Evolutionary conservation across 2,888 invertebrate genomes (phyloP).

Genomic region (Drosophila kanekoi): DNA sequence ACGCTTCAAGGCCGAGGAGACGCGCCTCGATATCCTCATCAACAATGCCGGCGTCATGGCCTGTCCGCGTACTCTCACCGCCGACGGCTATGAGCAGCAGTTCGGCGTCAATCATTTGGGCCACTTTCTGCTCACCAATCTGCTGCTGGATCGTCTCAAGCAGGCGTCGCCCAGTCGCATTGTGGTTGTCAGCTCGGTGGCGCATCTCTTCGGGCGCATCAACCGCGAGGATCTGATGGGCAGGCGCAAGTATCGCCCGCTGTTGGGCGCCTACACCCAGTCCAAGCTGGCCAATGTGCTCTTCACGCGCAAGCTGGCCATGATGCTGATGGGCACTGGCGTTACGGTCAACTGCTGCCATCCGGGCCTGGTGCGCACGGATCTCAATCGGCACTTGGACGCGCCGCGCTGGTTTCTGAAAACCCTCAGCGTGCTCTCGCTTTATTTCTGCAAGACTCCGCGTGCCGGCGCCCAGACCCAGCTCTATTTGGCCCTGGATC

Average conservation of each 20-base stretch:
- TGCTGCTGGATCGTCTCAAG: constrained; percentile 87
- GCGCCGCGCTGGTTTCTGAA: constrained; percentile 61
- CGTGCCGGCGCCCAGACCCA: constrained; percentile 83
- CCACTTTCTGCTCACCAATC: constrained; percentile 88
- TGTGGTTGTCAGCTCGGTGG: constrained; percentile 90
- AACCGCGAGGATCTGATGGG: constrained; percentile 90
- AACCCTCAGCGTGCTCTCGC: constrained; percentile 58
- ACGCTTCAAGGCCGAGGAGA: constrained; percentile 84
- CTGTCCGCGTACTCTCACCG: constrained; percentile 84
- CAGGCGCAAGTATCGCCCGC: constrained; percentile 88
- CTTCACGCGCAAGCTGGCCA: constrained; percentile 89
- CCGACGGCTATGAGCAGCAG: constrained; percentile 87
- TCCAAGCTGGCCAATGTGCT: constrained; percentile 93
- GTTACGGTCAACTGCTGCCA: constrained; percentile 90
- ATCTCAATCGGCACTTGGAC: constrained; percentile 87
- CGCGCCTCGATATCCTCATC: constrained; percentile 86
- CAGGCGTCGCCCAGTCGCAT: constrained; percentile 90
- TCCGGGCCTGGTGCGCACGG: constrained; percentile 91
- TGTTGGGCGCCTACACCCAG: constrained; percentile 89
- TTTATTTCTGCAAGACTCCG: constrained; percentile 78
- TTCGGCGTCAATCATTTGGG: constrained; percentile 87
- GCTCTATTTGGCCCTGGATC: constrained; percentile 82
- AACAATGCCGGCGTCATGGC: constrained; percentile 87
- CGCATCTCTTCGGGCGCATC: constrained; percentile 89
- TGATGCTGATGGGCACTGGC: constrained; percentile 87